Base-by-base conservation (phyloP, 37 sponge, comb jelly and placozoan genomes). In the Ianthella basta region DNA sequence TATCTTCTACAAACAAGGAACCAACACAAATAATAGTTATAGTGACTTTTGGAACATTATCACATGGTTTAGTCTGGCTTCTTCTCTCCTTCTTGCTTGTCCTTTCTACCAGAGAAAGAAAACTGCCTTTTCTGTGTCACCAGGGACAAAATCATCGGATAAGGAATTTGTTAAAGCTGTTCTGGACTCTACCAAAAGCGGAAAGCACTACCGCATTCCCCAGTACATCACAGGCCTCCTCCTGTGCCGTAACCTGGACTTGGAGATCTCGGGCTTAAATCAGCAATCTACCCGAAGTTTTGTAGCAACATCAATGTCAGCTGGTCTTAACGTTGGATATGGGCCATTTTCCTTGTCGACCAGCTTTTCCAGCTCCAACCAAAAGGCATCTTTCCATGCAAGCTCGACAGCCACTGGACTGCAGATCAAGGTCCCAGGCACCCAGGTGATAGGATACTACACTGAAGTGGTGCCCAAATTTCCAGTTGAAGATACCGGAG, bases 221-320 rank as follows among this genome's bases (percentile, higher is more conserved):
- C 78, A 75, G 25, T 75, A 75, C 54, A 75, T 75, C 6, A 75
- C 78, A 21, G 78, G 78, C 1, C 38, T 75, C 15, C 54, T 75
- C 24, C 54, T 75, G n/a, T 5, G 25, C 10, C 44, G 78, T 4
- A 75, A 75, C 38, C 16, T 75, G 44, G 40, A 44, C 78, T 16
- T 75, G 41, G 78, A 75, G 15, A 39, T 75, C 53, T 21, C 38
- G 0, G 54, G 78, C n/a, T 24, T 50, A 5, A 50, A 75, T 41
- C 54, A 19, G n/a, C 24, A n/a, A 4, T 40, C 50, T 15, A 75
- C 54, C 1, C 24, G 37, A 39, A 53, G n/a, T 4, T 41, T 75
- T 1, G 25, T 75, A 14, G 78, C 78, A 20, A 23, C 44, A 50
- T 75, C 78, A 2, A 18, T 75, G 25, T 75, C 78, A 13, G n/a